phyloP scores from a whole-genome alignment of 2,797 vertebrate species.

The Kryptolebias ocellatus region DNA sequence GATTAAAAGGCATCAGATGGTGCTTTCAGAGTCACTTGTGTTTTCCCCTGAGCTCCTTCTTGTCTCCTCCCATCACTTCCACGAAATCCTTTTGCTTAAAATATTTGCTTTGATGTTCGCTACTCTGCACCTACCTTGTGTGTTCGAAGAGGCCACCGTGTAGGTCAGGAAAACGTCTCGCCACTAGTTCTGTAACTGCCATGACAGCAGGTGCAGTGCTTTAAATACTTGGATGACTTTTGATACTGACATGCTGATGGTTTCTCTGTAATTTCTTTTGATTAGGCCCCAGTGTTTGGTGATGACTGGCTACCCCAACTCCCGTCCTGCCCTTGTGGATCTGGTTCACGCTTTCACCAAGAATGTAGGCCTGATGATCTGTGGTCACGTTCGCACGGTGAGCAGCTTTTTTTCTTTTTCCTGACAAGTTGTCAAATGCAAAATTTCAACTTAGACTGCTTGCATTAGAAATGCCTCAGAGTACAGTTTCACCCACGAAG shows the following conservation, averaged over 20 bases:
- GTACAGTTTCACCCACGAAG: too few relatives aligned
- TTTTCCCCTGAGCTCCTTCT: conserved; percentile 33
- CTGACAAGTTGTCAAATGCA: background rate
- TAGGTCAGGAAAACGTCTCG: conserved; percentile 40
- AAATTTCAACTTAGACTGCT: too few relatives aligned
- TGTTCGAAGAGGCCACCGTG: conserved; percentile 17
- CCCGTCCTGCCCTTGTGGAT: conserved; percentile 93
- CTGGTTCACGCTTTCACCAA: conserved; percentile 97
- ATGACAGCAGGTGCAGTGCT: background rate
- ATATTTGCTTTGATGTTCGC: conserved; percentile 80
- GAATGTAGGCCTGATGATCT: conserved; percentile 97
- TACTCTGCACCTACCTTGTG: conserved; percentile 43
- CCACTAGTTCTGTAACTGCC: background rate
- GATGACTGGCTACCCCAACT: conserved; percentile 95
- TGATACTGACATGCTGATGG: conserved; percentile 9
- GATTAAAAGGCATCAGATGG: conserved; percentile 68
- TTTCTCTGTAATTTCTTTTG: conserved; percentile 1
- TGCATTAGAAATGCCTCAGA: too few relatives aligned
- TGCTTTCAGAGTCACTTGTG: conserved; percentile 51
- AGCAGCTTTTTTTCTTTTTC: conserved; percentile 42
- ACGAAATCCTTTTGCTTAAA: conserved; percentile 71
- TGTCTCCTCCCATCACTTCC: conserved; percentile 30
- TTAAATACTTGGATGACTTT: background rate
- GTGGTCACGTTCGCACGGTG: conserved; percentile 93
- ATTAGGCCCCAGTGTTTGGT: conserved; percentile 96